Conservation (phyloP, 2,888 invertebrate species). For the Oxytorus armatus region DNA sequence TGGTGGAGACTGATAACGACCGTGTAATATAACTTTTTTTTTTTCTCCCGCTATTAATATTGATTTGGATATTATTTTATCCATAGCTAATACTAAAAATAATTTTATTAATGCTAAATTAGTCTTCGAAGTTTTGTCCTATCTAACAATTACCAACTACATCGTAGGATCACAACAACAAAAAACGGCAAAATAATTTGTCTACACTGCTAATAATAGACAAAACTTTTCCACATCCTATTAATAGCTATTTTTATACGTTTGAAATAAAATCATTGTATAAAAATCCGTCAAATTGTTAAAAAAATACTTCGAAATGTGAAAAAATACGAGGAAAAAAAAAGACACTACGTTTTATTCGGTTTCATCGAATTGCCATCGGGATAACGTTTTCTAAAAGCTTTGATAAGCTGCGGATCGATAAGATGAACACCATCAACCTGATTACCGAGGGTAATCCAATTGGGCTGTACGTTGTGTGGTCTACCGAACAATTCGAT, state of each 20-base stretch:
- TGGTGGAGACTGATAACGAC: conserved; percentile 53
- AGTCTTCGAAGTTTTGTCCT: too few species aligned
- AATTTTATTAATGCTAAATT: too few species aligned
- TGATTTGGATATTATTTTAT: too few species aligned
- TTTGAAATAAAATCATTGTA: conserved; percentile 43
- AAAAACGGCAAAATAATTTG: too few species aligned
- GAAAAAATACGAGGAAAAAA: conserved; percentile 13
- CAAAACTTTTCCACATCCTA: background rate
- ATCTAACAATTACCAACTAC: too few species aligned
- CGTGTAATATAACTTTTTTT: conserved; percentile 54
- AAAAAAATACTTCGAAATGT: too few species aligned
- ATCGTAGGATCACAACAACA: too few species aligned
- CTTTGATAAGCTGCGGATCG: conserved; percentile 95
- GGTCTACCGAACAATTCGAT: conserved; percentile 98
- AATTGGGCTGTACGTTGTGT: conserved; percentile 99
- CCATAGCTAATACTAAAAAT: too few species aligned
- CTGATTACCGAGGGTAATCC: conserved; percentile 99
- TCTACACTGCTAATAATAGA: too few species aligned
- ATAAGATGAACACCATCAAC: conserved; percentile 97
- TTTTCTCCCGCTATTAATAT: too few species aligned
- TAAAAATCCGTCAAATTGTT: too few species aligned
- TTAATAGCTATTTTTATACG: conserved; percentile 37
- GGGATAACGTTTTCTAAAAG: conserved; percentile 96
- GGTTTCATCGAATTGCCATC: conserved; percentile 90
- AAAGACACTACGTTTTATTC: conserved; percentile 73